phyloP scores from a whole-genome alignment of 2,797 vertebrate genomes.

The Lacerta viridis region DNA sequence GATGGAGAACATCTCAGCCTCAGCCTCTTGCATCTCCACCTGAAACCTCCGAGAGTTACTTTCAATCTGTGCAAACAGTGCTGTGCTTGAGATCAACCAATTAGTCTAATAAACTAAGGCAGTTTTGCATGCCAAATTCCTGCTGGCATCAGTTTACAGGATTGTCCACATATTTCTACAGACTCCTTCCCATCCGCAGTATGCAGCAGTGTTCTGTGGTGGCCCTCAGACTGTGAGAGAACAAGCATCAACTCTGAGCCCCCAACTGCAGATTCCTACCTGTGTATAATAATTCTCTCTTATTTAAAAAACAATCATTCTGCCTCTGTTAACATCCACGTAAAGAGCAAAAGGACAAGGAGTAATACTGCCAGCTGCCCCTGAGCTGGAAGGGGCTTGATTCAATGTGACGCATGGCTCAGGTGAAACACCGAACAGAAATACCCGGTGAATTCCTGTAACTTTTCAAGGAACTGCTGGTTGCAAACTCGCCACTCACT shows the following conservation, averaged over 20 bases:
- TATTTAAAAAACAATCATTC: neutral
- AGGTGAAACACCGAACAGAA: slow-evolving; percentile 6
- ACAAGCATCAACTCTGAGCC: neutral
- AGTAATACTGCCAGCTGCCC: neutral
- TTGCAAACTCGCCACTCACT: neutral
- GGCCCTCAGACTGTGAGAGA: neutral
- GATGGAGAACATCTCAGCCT: neutral
- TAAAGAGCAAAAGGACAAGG: neutral
- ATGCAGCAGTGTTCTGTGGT: neutral
- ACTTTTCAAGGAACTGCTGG: neutral
- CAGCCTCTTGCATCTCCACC: neutral
- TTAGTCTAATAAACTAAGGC: neutral
- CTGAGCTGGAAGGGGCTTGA: neutral
- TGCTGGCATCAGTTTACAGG: neutral
- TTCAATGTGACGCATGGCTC: neutral
- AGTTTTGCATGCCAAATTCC: neutral
- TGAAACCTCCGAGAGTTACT: neutral
- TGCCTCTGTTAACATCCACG: neutral
- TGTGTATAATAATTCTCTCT: neutral
- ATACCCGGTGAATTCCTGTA: neutral
- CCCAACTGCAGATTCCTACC: neutral
- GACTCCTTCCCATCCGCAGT: neutral
- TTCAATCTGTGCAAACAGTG: neutral
- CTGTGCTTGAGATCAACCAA: neutral
- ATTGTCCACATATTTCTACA: neutral